phyloP scores from a whole-genome alignment of 23 tunicate species.

The Trididemnum nubilum region DNA sequence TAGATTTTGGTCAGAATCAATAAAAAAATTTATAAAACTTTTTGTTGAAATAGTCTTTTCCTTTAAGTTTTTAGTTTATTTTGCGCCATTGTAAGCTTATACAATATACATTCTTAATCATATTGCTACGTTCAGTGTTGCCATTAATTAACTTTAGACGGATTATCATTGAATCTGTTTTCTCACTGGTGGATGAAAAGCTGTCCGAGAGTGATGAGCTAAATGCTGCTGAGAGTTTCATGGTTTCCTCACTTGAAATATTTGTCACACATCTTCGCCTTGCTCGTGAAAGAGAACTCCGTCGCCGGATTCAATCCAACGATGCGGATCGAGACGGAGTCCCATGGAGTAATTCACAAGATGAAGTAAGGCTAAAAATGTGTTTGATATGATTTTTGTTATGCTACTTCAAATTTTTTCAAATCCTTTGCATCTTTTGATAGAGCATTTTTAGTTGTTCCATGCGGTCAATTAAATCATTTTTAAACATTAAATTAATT shows the following conservation, averaged over 20 bases:
- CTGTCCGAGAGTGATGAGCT: background rate
- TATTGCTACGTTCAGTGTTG: background rate
- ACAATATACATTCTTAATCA: no score
- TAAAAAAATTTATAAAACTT: no score
- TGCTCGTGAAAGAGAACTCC: constrained; percentile 37
- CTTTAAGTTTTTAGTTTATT: no score
- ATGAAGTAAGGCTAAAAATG: constrained; percentile 53
- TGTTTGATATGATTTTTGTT: background rate
- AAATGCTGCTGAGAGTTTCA: constrained; percentile 26
- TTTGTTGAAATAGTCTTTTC: no score
- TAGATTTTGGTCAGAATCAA: no score
- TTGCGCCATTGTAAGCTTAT: no score
- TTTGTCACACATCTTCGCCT: constrained; percentile 37
- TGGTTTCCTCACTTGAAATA: constrained; percentile 38
- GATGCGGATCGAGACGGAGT: constrained; percentile 49
- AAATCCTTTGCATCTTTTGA: no score
- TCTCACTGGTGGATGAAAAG: constrained; percentile 14
- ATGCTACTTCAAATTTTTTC: no score
- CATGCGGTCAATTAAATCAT: no score
- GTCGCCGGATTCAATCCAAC: constrained; percentile 21
- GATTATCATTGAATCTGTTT: constrained; percentile 10
- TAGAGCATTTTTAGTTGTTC: no score
- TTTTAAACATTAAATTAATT: no score
- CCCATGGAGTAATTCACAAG: constrained; percentile 88
- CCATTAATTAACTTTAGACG: constrained; percentile 10